Conservation (phyloP, 2,113 vertebrate genomes). For the Trematomus loennbergii region DNA sequence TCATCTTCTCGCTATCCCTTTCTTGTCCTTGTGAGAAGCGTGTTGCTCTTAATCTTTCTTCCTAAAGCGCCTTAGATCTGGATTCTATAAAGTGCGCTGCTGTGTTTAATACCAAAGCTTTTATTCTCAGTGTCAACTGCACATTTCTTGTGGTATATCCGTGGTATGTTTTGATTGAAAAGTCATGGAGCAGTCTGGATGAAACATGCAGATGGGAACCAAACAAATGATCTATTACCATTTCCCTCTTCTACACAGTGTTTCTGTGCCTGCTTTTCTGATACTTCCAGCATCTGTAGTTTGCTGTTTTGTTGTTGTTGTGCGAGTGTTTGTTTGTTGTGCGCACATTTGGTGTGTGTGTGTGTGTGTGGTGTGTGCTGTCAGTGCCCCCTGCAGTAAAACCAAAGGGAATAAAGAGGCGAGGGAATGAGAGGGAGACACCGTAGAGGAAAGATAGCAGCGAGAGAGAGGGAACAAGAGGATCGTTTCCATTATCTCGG, state of each 20-base stretch:
- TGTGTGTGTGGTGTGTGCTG: constrained; percentile 49
- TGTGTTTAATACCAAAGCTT: background rate
- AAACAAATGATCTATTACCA: background rate
- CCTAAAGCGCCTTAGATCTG: background rate
- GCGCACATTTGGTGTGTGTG: background rate
- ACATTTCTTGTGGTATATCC: background rate
- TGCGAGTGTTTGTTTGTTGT: constrained; percentile 15
- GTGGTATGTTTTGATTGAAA: background rate
- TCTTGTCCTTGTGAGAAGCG: background rate
- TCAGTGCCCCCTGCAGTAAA: constrained; percentile 85
- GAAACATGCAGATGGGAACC: constrained; percentile 9
- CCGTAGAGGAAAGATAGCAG: constrained; percentile 42
- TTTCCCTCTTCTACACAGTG: background rate
- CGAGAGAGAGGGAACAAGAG: constrained; percentile 58
- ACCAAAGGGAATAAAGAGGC: constrained; percentile 70
- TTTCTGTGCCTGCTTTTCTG: background rate
- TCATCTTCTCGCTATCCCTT: background rate
- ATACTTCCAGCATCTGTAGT: constrained; percentile 1
- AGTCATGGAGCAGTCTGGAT: background rate
- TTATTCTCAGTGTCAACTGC: background rate
- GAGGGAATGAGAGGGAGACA: constrained; percentile 40
- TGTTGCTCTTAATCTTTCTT: background rate
- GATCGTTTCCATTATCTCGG: constrained; percentile 73
- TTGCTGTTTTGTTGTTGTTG: background rate
- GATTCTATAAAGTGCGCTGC: background rate